phyloP scores from a whole-genome alignment of 2,797 vertebrate genomes.

The Aldrovandia affinis region DNA sequence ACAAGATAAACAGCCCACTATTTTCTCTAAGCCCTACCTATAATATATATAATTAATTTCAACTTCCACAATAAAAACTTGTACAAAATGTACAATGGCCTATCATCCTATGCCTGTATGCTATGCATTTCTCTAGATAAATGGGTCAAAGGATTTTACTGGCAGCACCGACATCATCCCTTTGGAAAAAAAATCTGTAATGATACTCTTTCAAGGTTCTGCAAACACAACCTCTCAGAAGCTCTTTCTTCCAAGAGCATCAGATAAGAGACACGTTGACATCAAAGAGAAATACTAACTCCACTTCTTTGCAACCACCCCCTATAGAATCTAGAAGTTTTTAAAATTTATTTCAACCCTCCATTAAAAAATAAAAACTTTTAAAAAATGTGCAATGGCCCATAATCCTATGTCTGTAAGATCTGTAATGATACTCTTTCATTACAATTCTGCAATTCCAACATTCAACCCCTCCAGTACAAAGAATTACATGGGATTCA shows the following conservation, averaged over 20 bases:
- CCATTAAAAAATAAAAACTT: no score
- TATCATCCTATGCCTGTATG: background rate
- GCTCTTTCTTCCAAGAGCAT: background rate
- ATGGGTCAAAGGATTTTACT: background rate
- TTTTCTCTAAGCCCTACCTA: no score
- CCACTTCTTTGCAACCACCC: background rate
- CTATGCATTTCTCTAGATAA: background rate
- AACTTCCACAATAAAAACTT: background rate
- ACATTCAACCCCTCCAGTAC: background rate
- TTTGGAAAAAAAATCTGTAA: background rate
- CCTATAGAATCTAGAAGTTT: no score
- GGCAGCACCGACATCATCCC: background rate
- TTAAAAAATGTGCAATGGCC: no score
- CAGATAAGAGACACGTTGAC: background rate
- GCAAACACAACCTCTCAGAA: background rate
- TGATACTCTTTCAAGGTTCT: no score
- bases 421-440: constrained; percentile 1
- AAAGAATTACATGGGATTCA: background rate
- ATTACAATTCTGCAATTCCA: background rate
- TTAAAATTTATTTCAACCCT: no score
- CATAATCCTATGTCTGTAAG: no score
- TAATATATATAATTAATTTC: background rate
- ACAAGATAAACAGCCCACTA: no score
- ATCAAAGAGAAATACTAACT: no score
- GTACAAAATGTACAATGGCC: background rate